These are phyloP conservation scores for Drosophila algonquin DNA, from an alignment of 2,888 invertebrate genomes.

Conservation along the genomic window DNA sequence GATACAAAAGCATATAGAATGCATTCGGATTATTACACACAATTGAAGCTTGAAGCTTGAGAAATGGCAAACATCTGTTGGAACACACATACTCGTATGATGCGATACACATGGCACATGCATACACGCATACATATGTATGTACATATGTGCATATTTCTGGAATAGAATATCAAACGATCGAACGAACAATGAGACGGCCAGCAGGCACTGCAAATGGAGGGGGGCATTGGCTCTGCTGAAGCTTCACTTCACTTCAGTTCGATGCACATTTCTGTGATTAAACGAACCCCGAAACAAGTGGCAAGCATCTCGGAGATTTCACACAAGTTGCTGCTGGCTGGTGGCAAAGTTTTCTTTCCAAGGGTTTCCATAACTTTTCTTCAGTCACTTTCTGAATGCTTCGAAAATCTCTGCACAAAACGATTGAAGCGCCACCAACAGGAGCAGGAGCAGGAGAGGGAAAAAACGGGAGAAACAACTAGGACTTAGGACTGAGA, in stretches of 20 bases:
- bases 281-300: background rate
- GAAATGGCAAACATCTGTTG: slow-evolving; percentile 38
- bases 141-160: too few relatives aligned
- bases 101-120: background rate
- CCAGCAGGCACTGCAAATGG: background rate
- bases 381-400: background rate
- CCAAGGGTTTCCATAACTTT: background rate
- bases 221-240: too few relatives aligned
- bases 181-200: background rate
- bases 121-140: too few relatives aligned
- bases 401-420: background rate
- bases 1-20: slow-evolving; percentile 1
- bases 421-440: background rate
- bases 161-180: background rate
- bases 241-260: background rate
- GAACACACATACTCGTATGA: background rate
- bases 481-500: too few relatives aligned
- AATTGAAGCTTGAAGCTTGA: slow-evolving; percentile 30
- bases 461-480: too few relatives aligned
- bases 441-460: too few relatives aligned
- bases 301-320: background rate
- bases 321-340: background rate
- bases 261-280: background rate
- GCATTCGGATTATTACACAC: slow-evolving; percentile 43
- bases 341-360: background rate